A percentile compares a stretch with the other conserved stretches of the same genome.
Conservation (phyloP, 2,888 invertebrate genomes). For the Volucella inanis region DNA sequence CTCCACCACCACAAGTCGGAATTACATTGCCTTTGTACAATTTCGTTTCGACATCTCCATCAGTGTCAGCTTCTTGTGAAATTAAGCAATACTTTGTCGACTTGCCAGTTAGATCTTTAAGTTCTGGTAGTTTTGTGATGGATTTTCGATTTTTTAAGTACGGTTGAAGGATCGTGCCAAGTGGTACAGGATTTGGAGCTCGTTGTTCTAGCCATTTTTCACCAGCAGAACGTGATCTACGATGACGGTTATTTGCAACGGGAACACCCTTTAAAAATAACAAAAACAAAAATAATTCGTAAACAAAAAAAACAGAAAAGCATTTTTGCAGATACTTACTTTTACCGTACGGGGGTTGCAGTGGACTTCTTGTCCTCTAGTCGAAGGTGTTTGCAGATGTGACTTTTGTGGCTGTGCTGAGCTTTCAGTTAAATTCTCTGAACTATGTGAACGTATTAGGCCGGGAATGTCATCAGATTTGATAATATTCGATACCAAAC, state of each 20-base stretch:
- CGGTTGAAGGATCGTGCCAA: constrained; percentile 96
- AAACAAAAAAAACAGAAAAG: background rate
- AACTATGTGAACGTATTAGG: constrained; percentile 79
- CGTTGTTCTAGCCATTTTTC: constrained; percentile 94
- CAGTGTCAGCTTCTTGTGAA: constrained; percentile 95
- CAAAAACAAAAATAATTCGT: background rate
- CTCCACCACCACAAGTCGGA: constrained; percentile 96
- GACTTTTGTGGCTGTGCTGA: constrained; percentile 28
- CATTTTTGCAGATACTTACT: constrained; percentile 14
- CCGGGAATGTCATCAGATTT: constrained; percentile 83
- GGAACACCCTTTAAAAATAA: constrained; percentile 85
- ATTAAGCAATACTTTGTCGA: constrained; percentile 95
- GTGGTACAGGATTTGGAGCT: constrained; percentile 89
- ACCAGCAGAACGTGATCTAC: constrained; percentile 92
- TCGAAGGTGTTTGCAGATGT: constrained; percentile 23
- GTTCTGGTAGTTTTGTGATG: constrained; percentile 90
- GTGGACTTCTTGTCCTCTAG: constrained; percentile 40
- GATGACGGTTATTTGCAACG: constrained; percentile 88
- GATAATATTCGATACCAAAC: constrained; percentile 86
- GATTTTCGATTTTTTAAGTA: constrained; percentile 91
- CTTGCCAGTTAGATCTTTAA: constrained; percentile 90
- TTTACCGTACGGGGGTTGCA: constrained; percentile 45
- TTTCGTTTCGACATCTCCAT: constrained; percentile 96
- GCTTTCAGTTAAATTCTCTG: constrained; percentile 78
- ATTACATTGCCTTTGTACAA: constrained; percentile 97